Conservation (phyloP, 2,113 vertebrate genomes). For the Atrichornis clamosus region DNA sequence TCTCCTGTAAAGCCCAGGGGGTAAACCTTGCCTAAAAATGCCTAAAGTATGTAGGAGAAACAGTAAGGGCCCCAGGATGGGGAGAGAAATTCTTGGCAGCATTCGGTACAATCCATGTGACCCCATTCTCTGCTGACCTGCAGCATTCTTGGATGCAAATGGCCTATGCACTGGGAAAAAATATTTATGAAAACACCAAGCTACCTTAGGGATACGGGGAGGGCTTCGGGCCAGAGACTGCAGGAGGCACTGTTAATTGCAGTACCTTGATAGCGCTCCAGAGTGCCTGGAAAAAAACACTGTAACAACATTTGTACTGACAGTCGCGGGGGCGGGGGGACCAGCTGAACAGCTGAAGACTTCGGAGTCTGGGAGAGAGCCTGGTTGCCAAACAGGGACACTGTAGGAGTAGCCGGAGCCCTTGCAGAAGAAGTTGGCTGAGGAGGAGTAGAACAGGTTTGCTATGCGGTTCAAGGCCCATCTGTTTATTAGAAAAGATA, state of each 20-base stretch:
- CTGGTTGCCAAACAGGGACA: not conserved
- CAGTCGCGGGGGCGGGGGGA: not conserved
- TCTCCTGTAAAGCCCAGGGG: not conserved
- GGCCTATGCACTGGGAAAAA: constrained; percentile 9
- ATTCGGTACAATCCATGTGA: not conserved
- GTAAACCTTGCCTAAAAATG: not conserved
- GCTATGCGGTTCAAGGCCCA: no score
- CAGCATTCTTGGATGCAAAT: not conserved
- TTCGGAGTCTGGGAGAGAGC: not conserved
- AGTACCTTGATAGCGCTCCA: not conserved
- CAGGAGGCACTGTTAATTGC: not conserved
- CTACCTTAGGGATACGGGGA: not conserved
- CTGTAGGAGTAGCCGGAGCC: no score
- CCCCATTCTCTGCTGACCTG: not conserved
- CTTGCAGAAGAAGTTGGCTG: no score
- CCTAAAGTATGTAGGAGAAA: not conserved
- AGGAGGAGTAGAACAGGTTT: no score
- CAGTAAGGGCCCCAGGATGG: not conserved
- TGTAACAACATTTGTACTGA: not conserved
- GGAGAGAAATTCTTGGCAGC: not conserved
- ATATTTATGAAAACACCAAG: not conserved
- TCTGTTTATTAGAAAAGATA: no score
- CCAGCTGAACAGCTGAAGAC: not conserved
- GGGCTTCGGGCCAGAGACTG: not conserved
- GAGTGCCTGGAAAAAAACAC: not conserved